phyloP scores from a whole-genome alignment of 1,140 invertebrate species.

The Bradysia coprophila region DNA sequence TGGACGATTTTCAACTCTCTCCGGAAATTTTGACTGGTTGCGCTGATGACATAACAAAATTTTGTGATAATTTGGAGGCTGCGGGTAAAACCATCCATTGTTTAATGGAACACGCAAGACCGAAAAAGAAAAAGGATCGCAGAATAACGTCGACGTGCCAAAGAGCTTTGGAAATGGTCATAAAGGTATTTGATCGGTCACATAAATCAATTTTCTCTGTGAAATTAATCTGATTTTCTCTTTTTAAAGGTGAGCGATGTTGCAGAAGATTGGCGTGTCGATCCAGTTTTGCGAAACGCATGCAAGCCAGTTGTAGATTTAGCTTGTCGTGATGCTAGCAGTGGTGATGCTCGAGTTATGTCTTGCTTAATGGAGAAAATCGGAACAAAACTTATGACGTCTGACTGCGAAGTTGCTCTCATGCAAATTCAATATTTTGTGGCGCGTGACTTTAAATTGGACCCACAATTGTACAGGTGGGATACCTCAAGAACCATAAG shows the following conservation, averaged over 20 bases:
- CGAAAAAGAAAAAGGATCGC: constrained; percentile 33
- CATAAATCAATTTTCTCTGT: too few relatives aligned
- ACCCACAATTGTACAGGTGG: constrained; percentile 65
- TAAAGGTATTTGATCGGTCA: too few relatives aligned
- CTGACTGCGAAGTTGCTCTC: constrained; percentile 75
- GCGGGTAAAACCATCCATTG: constrained; percentile 89
- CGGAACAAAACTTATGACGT: constrained; percentile 66
- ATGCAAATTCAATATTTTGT: constrained; percentile 96
- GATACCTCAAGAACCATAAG: too few relatives aligned
- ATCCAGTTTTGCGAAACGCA: constrained; percentile 69
- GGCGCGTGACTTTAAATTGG: constrained; percentile 82
- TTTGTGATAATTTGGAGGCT: constrained; percentile 49
- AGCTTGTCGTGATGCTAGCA: constrained; percentile 43
- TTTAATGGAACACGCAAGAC: constrained; percentile 76
- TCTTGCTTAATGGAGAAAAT: constrained; percentile 87
- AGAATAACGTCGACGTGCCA: constrained; percentile 47
- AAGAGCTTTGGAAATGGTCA: constrained; percentile 26
- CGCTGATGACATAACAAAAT: constrained; percentile 61
- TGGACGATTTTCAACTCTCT: constrained; percentile 83
- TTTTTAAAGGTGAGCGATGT: too few relatives aligned
- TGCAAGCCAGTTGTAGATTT: constrained; percentile 66
- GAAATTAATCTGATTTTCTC: too few relatives aligned
- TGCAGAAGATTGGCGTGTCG: constrained; percentile 81
- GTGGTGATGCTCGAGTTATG: constrained; percentile 64
- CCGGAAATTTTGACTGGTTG: constrained; percentile 84